Percentiles rank a stretch among this genome's conserved stretches.
Conservation (phyloP, 2,888 invertebrate species). For the Nycteola revayana region DNA sequence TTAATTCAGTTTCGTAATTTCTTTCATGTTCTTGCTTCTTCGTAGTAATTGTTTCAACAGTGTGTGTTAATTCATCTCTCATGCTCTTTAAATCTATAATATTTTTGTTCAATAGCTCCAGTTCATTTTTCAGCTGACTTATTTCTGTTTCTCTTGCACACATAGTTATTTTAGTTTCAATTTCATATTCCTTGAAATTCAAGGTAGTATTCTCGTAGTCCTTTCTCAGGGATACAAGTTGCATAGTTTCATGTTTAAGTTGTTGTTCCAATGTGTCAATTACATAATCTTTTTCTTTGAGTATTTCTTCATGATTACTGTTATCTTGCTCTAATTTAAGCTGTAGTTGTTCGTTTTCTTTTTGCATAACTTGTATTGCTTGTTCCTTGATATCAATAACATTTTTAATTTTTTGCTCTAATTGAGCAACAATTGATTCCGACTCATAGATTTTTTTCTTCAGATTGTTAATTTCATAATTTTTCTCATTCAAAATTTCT, state of each 20-base stretch:
- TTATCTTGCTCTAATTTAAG: constrained; percentile 48
- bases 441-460: constrained; percentile 28
- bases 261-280: constrained; percentile 46
- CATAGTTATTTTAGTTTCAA: constrained; percentile 34
- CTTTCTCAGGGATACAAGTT: constrained; percentile 37
- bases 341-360: constrained; percentile 51
- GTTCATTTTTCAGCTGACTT: constrained; percentile 23
- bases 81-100: constrained; percentile 17
- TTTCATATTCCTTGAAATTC: constrained; percentile 40
- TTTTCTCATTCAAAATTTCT: constrained; percentile 17
- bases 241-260: constrained; percentile 30
- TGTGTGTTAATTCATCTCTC: constrained; percentile 13
- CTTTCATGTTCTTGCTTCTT: constrained; percentile 12
- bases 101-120: constrained; percentile 18
- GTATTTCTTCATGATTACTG: constrained; percentile 41
- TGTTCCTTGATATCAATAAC: constrained; percentile 34
- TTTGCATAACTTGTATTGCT: constrained; percentile 38
- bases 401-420: constrained; percentile 38
- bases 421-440: constrained; percentile 27
- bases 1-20: constrained; percentile 13
- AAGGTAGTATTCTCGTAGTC: constrained; percentile 41
- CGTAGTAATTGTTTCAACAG: constrained; percentile 11
- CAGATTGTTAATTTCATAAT: constrained; percentile 32
- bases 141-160: constrained; percentile 36
- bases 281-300: constrained; percentile 48